Evolutionary conservation across 2,888 invertebrate genomes (phyloP).

Genomic region (Lithophane socia): DNA sequence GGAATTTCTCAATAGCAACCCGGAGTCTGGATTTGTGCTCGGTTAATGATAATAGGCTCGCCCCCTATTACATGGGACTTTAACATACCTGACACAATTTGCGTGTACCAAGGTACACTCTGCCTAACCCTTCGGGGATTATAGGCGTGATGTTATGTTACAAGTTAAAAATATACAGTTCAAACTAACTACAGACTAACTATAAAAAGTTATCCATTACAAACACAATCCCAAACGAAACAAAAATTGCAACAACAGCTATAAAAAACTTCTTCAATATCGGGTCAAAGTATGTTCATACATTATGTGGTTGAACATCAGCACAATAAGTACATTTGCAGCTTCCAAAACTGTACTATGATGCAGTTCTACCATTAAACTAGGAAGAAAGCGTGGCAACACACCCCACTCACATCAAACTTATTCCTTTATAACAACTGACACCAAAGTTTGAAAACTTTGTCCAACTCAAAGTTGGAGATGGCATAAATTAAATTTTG

Average conservation of each 20-base stretch:
- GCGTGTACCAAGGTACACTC: neutral
- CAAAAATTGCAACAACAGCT: conserved; percentile 21
- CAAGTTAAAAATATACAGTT: conserved; percentile 7
- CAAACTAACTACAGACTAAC: neutral
- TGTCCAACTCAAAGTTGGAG: conserved; percentile 66
- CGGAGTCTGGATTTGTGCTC: too few relatives aligned
- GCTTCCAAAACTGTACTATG: conserved; percentile 31
- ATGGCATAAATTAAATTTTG: conserved; percentile 76
- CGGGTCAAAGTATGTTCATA: conserved; percentile 30
- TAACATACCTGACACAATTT: neutral
- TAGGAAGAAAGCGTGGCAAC: conserved; percentile 66
- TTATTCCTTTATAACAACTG: conserved; percentile 75
- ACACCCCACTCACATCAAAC: conserved; percentile 70
- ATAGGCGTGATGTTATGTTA: neutral
- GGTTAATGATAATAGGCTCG: too few relatives aligned
- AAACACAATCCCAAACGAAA: conserved; percentile 5
- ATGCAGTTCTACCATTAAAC: conserved; percentile 64
- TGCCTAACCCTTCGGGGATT: neutral
- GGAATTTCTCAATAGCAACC: too few relatives aligned
- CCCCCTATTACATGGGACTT: neutral
- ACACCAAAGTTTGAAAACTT: conserved; percentile 73
- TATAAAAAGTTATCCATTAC: conserved; percentile 21
- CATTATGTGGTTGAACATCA: conserved; percentile 38
- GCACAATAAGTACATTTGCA: conserved; percentile 46
- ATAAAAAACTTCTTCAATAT: conserved; percentile 33